Evolutionary conservation across 2,888 invertebrate species (phyloP), one percentile per base, ranked within the genome.

Genomic region (Lissocephala sabroskyi): DNA sequence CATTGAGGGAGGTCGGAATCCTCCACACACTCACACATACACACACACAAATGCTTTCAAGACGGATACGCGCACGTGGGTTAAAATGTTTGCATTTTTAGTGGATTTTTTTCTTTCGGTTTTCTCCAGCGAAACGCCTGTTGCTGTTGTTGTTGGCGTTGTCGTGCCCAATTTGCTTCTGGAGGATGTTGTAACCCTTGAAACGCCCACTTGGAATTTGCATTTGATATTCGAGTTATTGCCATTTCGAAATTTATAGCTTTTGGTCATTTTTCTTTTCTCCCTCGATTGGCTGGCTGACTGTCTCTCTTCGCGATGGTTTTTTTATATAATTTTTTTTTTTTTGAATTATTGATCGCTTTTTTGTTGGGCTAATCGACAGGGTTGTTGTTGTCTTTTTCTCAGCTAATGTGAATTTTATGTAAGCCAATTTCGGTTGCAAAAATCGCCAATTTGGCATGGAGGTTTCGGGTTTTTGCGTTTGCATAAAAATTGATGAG

Each of bases 71-170:
- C n/a, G n/a, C n/a, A n/a, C n/a, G n/a, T n/a, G n/a, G n/a, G n/a
- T n/a, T n/a, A n/a, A n/a, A n/a, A n/a, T 3, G 10, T 16, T 17
- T 5, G 17, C n/a, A 16, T 3, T 36, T 16, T 17, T 36, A 17
- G 13, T 36, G 36, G 10, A 10, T 68, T 68, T 63, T 49, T 63
- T 52, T 64, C 52, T 62, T 59, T 50, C 58, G 73, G 68, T 68
- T 77, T 68, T 56, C 75, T 62, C 74, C 46, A n/a, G n/a, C n/a
- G n/a, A n/a, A n/a, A n/a, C n/a, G n/a, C n/a, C n/a, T n/a, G n/a
- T n/a, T n/a, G 14, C 10, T 33, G 32, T 36, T 43, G 19, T n/a
- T 35, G 10, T 6, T 35, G 17, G 4, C 16, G 33, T 14, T 33
- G 3, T 33, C 18, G 18, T 14, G 45, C 44, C 33, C 42, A 47